phyloP scores from a whole-genome alignment of 2,888 invertebrate species.

The Metopia argyrocephala region DNA sequence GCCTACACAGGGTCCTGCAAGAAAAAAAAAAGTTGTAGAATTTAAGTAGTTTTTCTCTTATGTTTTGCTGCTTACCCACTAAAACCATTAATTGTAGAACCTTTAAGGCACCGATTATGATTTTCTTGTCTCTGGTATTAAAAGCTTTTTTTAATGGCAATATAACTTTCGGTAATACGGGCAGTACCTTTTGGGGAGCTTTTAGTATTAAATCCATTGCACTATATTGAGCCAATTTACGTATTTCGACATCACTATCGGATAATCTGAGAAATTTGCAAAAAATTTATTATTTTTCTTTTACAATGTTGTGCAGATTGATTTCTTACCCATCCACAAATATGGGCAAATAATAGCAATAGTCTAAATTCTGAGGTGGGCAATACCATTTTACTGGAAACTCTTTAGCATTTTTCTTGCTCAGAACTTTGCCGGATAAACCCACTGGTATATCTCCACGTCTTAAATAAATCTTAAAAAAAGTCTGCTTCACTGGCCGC shows the following conservation, averaged over 20 bases:
- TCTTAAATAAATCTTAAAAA: slow-evolving; percentile 75
- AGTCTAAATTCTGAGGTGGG: slow-evolving; percentile 83
- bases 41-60: background rate
- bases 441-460: slow-evolving; percentile 77
- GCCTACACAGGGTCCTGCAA: slow-evolving; percentile 82
- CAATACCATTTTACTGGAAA: slow-evolving; percentile 76
- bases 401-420: slow-evolving; percentile 66
- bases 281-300: background rate
- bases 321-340: slow-evolving; percentile 88
- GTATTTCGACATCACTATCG: slow-evolving; percentile 89
- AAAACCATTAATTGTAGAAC: slow-evolving; percentile 91
- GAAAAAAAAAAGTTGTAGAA: background rate
- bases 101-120: slow-evolving; percentile 89
- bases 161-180: slow-evolving; percentile 94
- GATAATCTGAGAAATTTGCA: slow-evolving; percentile 80
- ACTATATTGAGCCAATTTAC: slow-evolving; percentile 90
- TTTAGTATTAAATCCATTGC: slow-evolving; percentile 89
- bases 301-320: background rate
- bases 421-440: slow-evolving; percentile 69
- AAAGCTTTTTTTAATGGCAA: slow-evolving; percentile 95
- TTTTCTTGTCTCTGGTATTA: slow-evolving; percentile 88
- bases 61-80: slow-evolving; percentile 81
- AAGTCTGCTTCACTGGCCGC: slow-evolving; percentile 72
- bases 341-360: slow-evolving; percentile 94
- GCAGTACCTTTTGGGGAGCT: slow-evolving; percentile 80